Base-by-base conservation (phyloP, 2,113 vertebrate genomes). In the Empidonax alnorum region DNA sequence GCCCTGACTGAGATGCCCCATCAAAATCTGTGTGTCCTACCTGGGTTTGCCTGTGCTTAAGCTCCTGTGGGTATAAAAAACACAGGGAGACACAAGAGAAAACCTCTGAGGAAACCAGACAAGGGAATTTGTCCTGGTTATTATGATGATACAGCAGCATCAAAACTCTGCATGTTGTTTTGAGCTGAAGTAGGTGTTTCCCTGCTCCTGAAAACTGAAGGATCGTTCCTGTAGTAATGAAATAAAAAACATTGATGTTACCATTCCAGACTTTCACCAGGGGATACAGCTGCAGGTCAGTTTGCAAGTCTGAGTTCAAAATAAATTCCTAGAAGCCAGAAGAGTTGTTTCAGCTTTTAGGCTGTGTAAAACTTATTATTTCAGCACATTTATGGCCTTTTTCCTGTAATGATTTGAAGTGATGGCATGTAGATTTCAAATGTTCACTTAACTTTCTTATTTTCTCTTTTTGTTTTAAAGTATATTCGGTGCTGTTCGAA, bases 401-500 rank as follows among this genome's bases (percentile, higher is more conserved):
- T 75, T 46, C 20, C 63, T 46, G 2, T 30, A 39, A 58, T 53
- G 62, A 56, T 90, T 80, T 84, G 52, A 78, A 87, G n/a, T 35
- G 39, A 79, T 53, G n/a, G 9, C 41, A 11, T 49, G 4, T 58
- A 84, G 65, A 37, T 90, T 69, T 78, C 23, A 61, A 78, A 58
- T 30, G 6, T 76, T 59, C 53, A 49, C 94, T 97, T 78, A 98
- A 88, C 84, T 33, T 58, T 90, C 52, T 91, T 94, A 87, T 97
- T 96, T 97, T 97, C 79, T 97, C 77, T 95, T 92, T 97, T 84
- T 86, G 35, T 97, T 80, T 71, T 93, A 25, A 95, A 99, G 99
- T 98, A 99, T 99, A 98, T 99, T 99, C 75, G 99, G 99, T 98
- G 99, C 99, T 98, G 97, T 99, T 94, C 99, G 99, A 97, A 99